Percentiles rank a stretch among this genome's conserved stretches.
phyloP scores from a whole-genome alignment of 1,140 invertebrate species.

The Leptinotarsa undecemlineata region DNA sequence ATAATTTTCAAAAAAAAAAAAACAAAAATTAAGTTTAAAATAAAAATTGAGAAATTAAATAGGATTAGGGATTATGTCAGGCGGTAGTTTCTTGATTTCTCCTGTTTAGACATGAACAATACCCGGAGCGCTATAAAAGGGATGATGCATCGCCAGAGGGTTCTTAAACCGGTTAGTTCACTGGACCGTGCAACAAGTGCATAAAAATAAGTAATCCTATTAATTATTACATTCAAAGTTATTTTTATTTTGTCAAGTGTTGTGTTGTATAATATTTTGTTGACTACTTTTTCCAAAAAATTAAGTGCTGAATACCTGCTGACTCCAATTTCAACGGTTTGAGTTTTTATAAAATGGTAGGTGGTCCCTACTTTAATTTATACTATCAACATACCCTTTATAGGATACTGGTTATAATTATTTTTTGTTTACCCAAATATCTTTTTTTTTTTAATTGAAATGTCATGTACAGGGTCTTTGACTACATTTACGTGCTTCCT shows the following conservation, averaged over 20 bases:
- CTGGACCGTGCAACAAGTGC: slow-evolving; percentile 10
- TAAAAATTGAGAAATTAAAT: too few relatives aligned
- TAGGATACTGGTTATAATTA: too few relatives aligned
- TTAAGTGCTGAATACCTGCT: slow-evolving; percentile 18
- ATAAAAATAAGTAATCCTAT: slow-evolving; percentile 10
- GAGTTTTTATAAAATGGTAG: background rate
- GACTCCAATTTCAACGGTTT: background rate
- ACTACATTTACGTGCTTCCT: too few relatives aligned
- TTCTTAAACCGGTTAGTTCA: background rate
- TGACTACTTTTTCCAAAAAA: slow-evolving; percentile 7
- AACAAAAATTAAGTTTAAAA: too few relatives aligned
- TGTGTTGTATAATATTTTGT: slow-evolving; percentile 9
- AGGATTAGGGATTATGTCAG: slow-evolving; percentile 18
- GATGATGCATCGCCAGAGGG: slow-evolving; percentile 21
- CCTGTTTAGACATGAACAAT: slow-evolving; percentile 28
- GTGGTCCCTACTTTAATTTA: background rate
- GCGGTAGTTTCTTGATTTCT: slow-evolving; percentile 28
- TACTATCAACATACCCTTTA: too few relatives aligned
- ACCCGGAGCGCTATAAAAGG: slow-evolving; percentile 24
- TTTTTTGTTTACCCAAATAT: slow-evolving; percentile 2
- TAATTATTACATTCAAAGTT: slow-evolving; percentile 13
- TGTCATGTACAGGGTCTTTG: background rate
- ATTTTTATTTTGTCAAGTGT: slow-evolving; percentile 10
- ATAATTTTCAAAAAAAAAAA: too few relatives aligned
- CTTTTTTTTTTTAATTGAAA: background rate